A percentile compares a stretch with the other conserved stretches of the same genome.
Conservation (phyloP, 2,888 invertebrate species). For the Nebria salina region DNA sequence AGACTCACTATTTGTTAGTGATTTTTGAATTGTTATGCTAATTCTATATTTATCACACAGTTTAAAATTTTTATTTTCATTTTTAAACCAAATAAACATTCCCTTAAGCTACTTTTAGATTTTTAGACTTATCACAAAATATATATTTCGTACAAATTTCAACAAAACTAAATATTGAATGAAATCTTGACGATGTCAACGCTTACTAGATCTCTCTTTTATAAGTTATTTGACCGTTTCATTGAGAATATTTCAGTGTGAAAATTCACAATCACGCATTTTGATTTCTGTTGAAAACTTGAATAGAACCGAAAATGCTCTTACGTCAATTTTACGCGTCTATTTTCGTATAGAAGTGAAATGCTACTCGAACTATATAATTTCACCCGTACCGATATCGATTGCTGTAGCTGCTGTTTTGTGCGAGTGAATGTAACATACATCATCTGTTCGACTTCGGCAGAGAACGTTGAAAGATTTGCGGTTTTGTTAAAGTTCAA, state of each 20-base stretch:
- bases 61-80: background rate
- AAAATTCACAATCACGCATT: constrained; percentile 28
- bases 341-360: constrained; percentile 21
- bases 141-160: too few relatives aligned
- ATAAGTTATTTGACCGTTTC: background rate
- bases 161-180: background rate
- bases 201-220: background rate
- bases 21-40: background rate
- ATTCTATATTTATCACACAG: background rate
- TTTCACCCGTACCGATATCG: constrained; percentile 15
- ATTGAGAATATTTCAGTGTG: background rate
- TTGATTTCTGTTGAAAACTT: constrained; percentile 35
- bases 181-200: background rate
- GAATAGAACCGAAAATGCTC: constrained; percentile 37
- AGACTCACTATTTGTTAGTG: background rate
- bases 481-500: constrained; percentile 47
- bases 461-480: constrained; percentile 44
- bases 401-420: constrained; percentile 26
- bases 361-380: constrained; percentile 5
- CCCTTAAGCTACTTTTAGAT: too few relatives aligned
- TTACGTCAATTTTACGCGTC: constrained; percentile 37
- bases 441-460: constrained; percentile 30
- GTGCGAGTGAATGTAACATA: constrained; percentile 40
- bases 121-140: too few relatives aligned
- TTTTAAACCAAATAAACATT: too few relatives aligned